Base-by-base conservation (phyloP, 2,888 invertebrate genomes). In the Electrophaes corylata region DNA sequence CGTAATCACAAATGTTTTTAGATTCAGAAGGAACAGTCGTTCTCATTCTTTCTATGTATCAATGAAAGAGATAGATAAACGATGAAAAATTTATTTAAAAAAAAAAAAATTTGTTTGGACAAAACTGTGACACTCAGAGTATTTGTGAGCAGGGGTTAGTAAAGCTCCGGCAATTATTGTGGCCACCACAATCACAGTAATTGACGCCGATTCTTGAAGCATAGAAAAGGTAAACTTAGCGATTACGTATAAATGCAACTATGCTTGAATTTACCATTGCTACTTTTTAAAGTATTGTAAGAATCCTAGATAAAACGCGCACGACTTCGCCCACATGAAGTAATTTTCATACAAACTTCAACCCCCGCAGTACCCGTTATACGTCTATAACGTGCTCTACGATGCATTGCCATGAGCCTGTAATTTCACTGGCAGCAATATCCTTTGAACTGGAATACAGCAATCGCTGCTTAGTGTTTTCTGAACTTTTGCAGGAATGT, bases 161-260 rank as follows among this genome's bases (percentile, higher is more conserved):
- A 18, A 35, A 44, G 23, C 51, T 43, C 12, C 37, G 16, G 19
- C 29, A 45, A 45, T 52, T 52, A 52, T 45, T 29, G 45, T 45
- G 37, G 39, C 37, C 44, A 51, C 35, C 26, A 23, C 50, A 20
- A 43, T 52, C 10, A 6, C 12, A 46, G 45, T 46, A 45, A 53
- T 53, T 53, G 39, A 19, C 40, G 40, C 37, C 44, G 39, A 46
- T 40, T 40, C 14, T 31, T 41, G 29, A 39, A 46, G 23, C 33
- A n/a, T 23, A 43, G 43, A 43, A 45, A 12, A 43, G 41, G 20
- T 50, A 20, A 23, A 50, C 45, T 19, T n/a, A 35, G 20, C 14
- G 16, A 39, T 37, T 19, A 46, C 12, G 1, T 33, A 33, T 26
- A 39, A 47, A 35, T 16, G 35, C 14, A 47, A 35, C 6, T 19